Conservation (phyloP, 2,113 vertebrate species). For the Leptodactylus fuscus region DNA sequence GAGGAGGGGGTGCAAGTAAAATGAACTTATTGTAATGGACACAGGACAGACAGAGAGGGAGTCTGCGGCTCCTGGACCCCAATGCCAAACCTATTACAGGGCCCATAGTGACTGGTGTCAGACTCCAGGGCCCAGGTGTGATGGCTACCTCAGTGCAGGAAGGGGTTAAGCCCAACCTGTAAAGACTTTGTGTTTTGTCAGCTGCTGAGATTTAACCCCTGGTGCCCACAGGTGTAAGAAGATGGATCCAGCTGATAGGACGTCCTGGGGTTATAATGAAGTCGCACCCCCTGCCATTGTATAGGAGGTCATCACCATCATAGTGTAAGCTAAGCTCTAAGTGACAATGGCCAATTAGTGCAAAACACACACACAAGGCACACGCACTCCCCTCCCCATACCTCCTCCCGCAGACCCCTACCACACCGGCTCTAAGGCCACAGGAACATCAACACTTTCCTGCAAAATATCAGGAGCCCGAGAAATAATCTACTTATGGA, state of each 20-base stretch:
- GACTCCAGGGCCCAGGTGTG: too few species aligned
- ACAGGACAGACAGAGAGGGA: neutral
- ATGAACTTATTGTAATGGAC: neutral
- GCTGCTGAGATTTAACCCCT: neutral
- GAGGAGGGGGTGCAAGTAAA: neutral
- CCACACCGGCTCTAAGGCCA: too few species aligned
- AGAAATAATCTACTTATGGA: neutral
- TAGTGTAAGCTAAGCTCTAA: neutral
- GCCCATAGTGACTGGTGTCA: too few species aligned
- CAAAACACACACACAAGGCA: neutral
- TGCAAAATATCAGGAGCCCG: neutral
- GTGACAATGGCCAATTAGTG: conserved; percentile 31
- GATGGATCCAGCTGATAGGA: neutral
- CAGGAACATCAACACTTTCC: conserved; percentile 7
- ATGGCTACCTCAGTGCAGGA: too few species aligned
- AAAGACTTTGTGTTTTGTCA: neutral
- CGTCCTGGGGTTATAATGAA: conserved; percentile 7
- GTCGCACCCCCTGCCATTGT: neutral
- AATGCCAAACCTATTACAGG: neutral
- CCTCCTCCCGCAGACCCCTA: neutral
- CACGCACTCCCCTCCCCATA: neutral
- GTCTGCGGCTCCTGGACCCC: neutral
- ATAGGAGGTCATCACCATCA: neutral
- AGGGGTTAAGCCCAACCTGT: neutral
- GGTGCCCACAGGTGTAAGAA: neutral